Conservation (phyloP, 2,888 invertebrate species). For the Meiosimyza platycephala region DNA sequence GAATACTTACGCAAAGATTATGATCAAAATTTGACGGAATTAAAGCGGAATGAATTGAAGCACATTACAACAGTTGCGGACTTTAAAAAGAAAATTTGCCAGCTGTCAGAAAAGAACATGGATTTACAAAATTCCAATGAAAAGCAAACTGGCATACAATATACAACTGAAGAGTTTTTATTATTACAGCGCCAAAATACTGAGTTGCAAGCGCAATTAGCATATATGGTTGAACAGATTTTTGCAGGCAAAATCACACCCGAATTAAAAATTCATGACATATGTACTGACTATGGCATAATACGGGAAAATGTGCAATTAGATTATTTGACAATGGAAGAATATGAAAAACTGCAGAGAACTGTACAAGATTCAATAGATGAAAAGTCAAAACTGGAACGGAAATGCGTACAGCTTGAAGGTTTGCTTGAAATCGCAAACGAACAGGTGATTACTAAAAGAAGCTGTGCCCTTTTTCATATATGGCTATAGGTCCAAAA, state of each 20-base stretch:
- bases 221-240: constrained; percentile 53
- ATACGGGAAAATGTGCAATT: constrained; percentile 61
- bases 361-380: constrained; percentile 46
- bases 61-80: constrained; percentile 54
- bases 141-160: constrained; percentile 38
- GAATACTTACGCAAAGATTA: constrained; percentile 61
- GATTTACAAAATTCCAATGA: constrained; percentile 43
- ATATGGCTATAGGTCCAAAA: not conserved
- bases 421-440: constrained; percentile 59
- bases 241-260: constrained; percentile 48
- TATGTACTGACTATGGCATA: constrained; percentile 60
- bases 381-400: constrained; percentile 51
- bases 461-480: not conserved
- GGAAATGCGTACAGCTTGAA: constrained; percentile 59
- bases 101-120: constrained; percentile 44
- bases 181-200: constrained; percentile 54
- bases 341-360: constrained; percentile 56
- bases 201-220: constrained; percentile 57
- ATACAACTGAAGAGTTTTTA: constrained; percentile 55
- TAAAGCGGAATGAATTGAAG: constrained; percentile 53
- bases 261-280: constrained; percentile 50
- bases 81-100: constrained; percentile 52
- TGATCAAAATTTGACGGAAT: constrained; percentile 53
- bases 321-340: constrained; percentile 58
- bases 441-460: constrained; percentile 52